Base-by-base conservation (phyloP, 2,888 invertebrate species). In the Prosopocoilus inquinatus region DNA sequence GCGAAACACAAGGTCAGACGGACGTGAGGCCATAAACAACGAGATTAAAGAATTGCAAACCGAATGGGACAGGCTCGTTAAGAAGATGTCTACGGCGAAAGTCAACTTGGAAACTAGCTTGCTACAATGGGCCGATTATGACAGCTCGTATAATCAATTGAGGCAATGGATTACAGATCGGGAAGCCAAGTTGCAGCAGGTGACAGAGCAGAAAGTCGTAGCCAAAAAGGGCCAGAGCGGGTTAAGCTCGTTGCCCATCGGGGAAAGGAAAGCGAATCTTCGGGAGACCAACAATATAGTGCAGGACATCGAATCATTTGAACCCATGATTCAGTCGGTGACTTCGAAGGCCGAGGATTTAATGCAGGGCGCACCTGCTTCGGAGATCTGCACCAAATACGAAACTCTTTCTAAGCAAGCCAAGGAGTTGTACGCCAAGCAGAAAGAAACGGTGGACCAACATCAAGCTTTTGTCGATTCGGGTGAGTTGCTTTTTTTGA, bases 321-420 rank as follows among this genome's bases (percentile, higher is more conserved):
- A 96, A 76, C 96, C 96, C 48, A 95, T 96, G 92, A 94, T 96
- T 68, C 94, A 95, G 75, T 95, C 95, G 41, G 94, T 96, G 38
- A 89, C 93, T 52, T 91, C 90, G 50, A 96, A 96, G 80, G 96
- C 95, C 60, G 93, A 92, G 66, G 94, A 94, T 78, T 81, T 96
- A 65, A 90, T 91, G 78, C 92, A 94, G 78, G 91, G 91, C 58
- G 91, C 90, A 51, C 94, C 95, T 2, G 94, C 94, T 9, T 90
- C 92, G 16, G 94, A 94, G 79, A 94, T 96, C 55, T 91, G 94
- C 1, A 88, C 84, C 55, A 94, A 95, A 78, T 96, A 96, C 72
- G 91, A 94, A 77, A 89, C 86, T 15, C 80, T 96, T 15, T 90
- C 91, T 36, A 94, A 94, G 73, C 92, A 94, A 71, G 96, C 96